Base-by-base conservation (phyloP, 1,140 invertebrate genomes). In the Drosophila ficusphila region DNA sequence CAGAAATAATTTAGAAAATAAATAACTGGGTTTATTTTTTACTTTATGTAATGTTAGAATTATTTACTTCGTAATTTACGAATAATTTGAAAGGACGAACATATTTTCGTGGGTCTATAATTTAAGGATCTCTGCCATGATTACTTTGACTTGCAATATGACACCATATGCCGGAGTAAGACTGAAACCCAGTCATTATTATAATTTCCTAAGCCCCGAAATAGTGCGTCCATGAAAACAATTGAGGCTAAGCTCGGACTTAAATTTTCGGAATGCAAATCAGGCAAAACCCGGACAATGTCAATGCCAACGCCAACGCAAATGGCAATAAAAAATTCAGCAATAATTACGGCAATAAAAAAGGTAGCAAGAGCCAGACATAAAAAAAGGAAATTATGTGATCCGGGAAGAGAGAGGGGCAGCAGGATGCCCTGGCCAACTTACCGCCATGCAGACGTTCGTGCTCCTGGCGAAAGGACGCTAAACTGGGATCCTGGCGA, bases 401-500 rank as follows among this genome's bases (percentile, higher is more conserved):
- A 52, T 47, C 11, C 19, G 29, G 47, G n/a, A n/a, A n/a, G n/a
- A n/a, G n/a, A n/a, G n/a, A n/a, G 46, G 44, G 14, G 21, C 7
- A 46, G 47, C 34, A 47, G 39, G 39, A 39, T 12, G 8, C 18
- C 39, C 5, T 41, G 38, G 41, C 25, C 25, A 1, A 89, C 89
- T 90, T 77, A 90, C 89, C 88, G 70, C 93, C 93, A 88, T 93
- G 92, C 12, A 93, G 82, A 68, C 93, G 93, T 69, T 95, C 94
- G 65, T 94, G 94, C 51, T 93, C 92, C 60, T 92, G 92, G 58
- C 93, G 93, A 90, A 95, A 95, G 11, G 92, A 92, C 36, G 93
- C 93, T 61, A 95, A 89, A 42, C 93, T 93, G 4, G 94, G 94
- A 86, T 95, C 94, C 75, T 93, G 92, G 47, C 94, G 94, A 86